Conservation (phyloP, 2,888 invertebrate genomes). For the Cheilosia vernalis region DNA sequence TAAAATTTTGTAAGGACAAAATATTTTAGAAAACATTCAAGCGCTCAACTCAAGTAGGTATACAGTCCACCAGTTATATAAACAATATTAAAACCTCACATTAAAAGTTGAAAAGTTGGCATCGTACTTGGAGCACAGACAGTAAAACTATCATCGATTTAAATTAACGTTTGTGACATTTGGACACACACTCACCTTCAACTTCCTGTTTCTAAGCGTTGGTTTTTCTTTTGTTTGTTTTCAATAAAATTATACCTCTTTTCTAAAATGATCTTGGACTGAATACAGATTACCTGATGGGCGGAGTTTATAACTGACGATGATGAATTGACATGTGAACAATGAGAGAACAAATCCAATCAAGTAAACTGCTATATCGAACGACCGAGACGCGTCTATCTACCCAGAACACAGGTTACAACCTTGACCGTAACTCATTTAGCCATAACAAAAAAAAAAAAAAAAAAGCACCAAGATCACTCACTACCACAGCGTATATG, state of each 20-base stretch:
- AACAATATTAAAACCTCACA: no score
- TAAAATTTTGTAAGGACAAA: no score
- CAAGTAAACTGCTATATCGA: slow-evolving; percentile 41
- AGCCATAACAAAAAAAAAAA: slow-evolving; percentile 51
- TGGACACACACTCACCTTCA: slow-evolving; percentile 45
- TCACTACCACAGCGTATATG: slow-evolving; percentile 50
- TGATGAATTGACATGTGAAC: slow-evolving; percentile 58
- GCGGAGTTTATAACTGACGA: slow-evolving; percentile 23
- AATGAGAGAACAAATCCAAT: slow-evolving; percentile 56
- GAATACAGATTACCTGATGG: slow-evolving; percentile 52
- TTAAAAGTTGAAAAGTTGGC: no score
- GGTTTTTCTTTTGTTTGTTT: not conserved
- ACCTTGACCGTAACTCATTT: slow-evolving; percentile 73
- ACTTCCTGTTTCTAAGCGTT: slow-evolving; percentile 41
- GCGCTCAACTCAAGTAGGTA: no score
- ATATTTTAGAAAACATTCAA: no score
- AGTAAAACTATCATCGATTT: slow-evolving; percentile 1
- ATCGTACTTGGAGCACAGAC: not conserved
- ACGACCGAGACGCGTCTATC: slow-evolving; percentile 7
- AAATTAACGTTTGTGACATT: slow-evolving; percentile 33
- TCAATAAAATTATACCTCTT: slow-evolving; percentile 29
- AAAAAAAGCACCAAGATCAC: slow-evolving; percentile 49
- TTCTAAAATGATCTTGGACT: slow-evolving; percentile 54
- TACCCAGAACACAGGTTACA: slow-evolving; percentile 41
- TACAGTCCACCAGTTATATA: no score